Evolutionary conservation across 2,888 invertebrate species (phyloP), one percentile per base, ranked within the genome.

Genomic region (Byasa hedistus): DNA sequence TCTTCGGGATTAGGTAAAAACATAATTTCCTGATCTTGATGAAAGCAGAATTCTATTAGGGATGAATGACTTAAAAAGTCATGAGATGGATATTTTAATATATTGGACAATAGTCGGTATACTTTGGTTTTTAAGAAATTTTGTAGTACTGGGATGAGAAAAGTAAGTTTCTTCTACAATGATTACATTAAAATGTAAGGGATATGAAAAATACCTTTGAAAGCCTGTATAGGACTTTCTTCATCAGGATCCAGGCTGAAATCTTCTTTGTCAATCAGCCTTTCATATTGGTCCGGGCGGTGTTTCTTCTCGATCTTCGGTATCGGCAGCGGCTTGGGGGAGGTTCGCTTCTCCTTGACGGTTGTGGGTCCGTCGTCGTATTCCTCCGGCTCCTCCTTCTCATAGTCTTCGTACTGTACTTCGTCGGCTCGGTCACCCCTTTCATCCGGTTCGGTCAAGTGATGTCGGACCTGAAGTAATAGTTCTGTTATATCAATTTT

Each of bases 211-310:
- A 10, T 12, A 66, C 66, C 66, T 66, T 62, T 58, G 19, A 63
- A 63, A 19, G 66, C 66, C 51, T 66, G 66, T 51, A 66, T 66
- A 22, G 66, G 66, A 48, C 66, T 66, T 44, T 66, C 66, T 48
- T 66, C 66, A n/a, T 59, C 66, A 3, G 66, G 63, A 17, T 59
- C 66, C 36, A 66, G 32, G n/a, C 59, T 63, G 17, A 66, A 66
- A 48, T 66, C 66, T 17, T 66, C 66, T 36, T 63, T 66, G 23
- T 66, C 66, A 10, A 66, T 59, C 4, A 66, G 59, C 48, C 56
- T 63, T 59, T 62, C 66, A 23, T 66, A 68, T 48, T 64, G 68
- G n/a, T 68, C 64, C 1, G 57, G 44, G 1, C 60, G 58, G 7
- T n/a, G 61, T 27, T 64, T 68, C 56, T 51, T 60, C 36, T 59